phyloP scores from a whole-genome alignment of 2,797 vertebrate species.

The Sphenodon punctatus region DNA sequence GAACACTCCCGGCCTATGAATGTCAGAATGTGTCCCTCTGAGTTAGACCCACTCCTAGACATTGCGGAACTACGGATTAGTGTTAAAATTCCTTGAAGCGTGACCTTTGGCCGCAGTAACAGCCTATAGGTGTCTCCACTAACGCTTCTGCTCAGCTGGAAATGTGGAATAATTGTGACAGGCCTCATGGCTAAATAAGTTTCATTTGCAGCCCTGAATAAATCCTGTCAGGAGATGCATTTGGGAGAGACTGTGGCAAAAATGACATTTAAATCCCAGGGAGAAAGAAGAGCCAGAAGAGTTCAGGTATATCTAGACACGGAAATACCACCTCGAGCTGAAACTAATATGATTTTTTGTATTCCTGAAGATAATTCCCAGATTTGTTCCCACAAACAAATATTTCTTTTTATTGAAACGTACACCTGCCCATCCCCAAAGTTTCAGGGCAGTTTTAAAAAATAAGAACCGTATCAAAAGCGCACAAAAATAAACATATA shows the following conservation, averaged over 20 bases:
- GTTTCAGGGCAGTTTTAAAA: too few relatives aligned
- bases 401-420: too few relatives aligned
- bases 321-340: neutral
- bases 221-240: constrained; percentile 51
- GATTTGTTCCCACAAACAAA: too few relatives aligned
- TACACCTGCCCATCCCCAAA: too few relatives aligned
- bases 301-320: neutral
- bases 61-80: neutral
- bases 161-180: constrained; percentile 44
- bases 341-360: neutral
- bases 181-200: constrained; percentile 62
- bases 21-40: neutral
- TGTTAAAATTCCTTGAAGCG: neutral
- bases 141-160: constrained; percentile 49
- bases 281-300: neutral
- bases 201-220: constrained; percentile 53
- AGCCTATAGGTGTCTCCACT: neutral
- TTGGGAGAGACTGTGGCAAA: neutral
- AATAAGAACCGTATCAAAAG: too few relatives aligned
- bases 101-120: constrained; percentile 12
- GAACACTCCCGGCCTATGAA: neutral
- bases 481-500: too few relatives aligned
- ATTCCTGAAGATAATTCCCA: too few relatives aligned
- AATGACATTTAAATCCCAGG: neutral
- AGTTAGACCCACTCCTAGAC: neutral